These are phyloP conservation scores for Anastatus disparis DNA, from an alignment of 1,140 invertebrate species.

Conservation along the genomic window DNA sequence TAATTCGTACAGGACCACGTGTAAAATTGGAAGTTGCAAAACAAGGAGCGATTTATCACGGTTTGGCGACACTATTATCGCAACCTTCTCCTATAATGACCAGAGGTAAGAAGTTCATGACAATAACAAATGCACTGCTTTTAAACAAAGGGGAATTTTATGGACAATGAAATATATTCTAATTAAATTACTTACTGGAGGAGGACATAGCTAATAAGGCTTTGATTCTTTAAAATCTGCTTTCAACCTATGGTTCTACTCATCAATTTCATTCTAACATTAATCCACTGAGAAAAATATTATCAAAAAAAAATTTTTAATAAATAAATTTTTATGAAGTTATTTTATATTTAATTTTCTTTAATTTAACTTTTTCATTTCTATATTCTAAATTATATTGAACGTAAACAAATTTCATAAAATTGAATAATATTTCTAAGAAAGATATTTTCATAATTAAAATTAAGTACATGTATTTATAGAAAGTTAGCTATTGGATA, in stretches of 20 bases:
- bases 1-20: conserved; percentile 91
- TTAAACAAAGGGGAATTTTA: not conserved
- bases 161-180: too few relatives aligned
- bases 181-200: conserved; percentile 1
- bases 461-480: too few relatives aligned
- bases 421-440: too few relatives aligned
- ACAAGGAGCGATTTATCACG: conserved; percentile 96
- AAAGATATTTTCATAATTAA: too few relatives aligned
- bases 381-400: too few relatives aligned
- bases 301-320: too few relatives aligned
- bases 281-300: not conserved
- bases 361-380: too few relatives aligned
- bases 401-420: too few relatives aligned
- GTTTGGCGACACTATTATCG: conserved; percentile 90
- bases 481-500: too few relatives aligned
- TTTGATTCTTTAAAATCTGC: conserved; percentile 17
- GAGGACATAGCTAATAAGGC: conserved; percentile 1
- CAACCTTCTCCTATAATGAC: conserved; percentile 88
- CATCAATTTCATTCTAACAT: not conserved
- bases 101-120: conserved; percentile 73
- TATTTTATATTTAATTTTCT: too few relatives aligned
- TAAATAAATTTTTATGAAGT: too few relatives aligned
- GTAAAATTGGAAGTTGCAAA: conserved; percentile 97
- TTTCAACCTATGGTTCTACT: conserved; percentile 16
- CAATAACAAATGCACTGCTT: not conserved